These are phyloP conservation scores for Gonocerus acuteangulatus DNA, from an alignment of 2,888 invertebrate genomes.

Conservation along the genomic window DNA sequence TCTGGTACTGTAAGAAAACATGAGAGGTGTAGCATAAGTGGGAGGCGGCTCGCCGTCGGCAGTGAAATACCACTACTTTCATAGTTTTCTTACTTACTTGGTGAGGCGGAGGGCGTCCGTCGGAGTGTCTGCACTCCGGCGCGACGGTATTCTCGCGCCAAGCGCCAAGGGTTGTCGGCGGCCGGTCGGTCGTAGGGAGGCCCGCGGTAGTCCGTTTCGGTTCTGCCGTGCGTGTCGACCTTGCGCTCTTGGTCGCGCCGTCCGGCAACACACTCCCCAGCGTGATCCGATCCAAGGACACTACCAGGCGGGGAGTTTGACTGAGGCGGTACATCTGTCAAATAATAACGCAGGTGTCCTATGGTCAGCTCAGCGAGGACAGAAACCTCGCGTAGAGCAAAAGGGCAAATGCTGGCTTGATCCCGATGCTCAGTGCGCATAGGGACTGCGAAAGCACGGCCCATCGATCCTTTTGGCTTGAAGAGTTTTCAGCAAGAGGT, in stretches of 20 bases:
- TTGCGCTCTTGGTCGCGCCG: constrained; percentile 38
- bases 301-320: constrained; percentile 58
- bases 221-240: constrained; percentile 41
- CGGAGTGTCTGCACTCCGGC: constrained; percentile 41
- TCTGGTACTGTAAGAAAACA: constrained; percentile 56
- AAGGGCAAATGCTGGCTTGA: constrained; percentile 50
- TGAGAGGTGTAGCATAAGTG: constrained; percentile 56
- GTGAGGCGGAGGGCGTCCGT: constrained; percentile 46
- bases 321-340: constrained; percentile 60
- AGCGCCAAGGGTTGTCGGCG: constrained; percentile 50
- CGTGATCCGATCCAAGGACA: constrained; percentile 53
- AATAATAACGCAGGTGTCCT: constrained; percentile 59
- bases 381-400: constrained; percentile 7
- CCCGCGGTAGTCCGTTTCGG: constrained; percentile 44
- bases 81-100: constrained; percentile 52
- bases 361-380: constrained; percentile 52
- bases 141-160: constrained; percentile 43
- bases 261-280: constrained; percentile 40
- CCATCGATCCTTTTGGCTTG: too few species aligned
- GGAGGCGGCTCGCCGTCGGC: constrained; percentile 47
- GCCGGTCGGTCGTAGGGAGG: constrained; percentile 48
- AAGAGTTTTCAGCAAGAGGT: too few species aligned
- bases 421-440: too few species aligned
- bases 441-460: too few species aligned
- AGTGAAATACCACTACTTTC: constrained; percentile 49